phyloP scores from a whole-genome alignment of 1,140 invertebrate species.

The Zaprionus lachaisei region DNA sequence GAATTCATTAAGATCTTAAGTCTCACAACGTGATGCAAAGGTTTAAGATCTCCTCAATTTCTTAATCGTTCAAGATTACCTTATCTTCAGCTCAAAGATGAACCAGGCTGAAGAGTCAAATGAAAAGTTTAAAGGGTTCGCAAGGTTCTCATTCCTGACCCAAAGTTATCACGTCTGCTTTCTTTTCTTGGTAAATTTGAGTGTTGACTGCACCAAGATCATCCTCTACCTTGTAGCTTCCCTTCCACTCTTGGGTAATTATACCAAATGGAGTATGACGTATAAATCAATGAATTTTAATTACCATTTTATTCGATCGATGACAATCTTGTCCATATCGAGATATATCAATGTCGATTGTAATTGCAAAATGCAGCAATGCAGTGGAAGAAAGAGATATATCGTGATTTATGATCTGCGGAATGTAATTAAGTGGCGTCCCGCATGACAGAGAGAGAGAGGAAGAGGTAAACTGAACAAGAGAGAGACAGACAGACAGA shows the following conservation, averaged over 20 bases:
- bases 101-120: background rate
- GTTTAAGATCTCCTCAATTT: background rate
- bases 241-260: background rate
- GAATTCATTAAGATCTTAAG: conserved; percentile 20
- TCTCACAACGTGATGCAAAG: background rate
- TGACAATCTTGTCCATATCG: conserved; percentile 1
- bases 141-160: background rate
- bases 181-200: background rate
- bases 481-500: background rate
- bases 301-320: conserved; percentile 10
- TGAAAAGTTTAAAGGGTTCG: background rate
- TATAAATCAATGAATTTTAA: conserved; percentile 21
- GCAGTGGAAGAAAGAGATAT: conserved; percentile 24
- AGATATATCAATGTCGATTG: conserved; percentile 18
- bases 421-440: conserved; percentile 61
- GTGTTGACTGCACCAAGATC: background rate
- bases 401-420: conserved; percentile 57
- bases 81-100: background rate
- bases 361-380: conserved; percentile 39
- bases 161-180: background rate
- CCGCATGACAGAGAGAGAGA: conserved; percentile 6
- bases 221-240: background rate
- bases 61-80: background rate
- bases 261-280: background rate
- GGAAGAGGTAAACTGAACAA: too few species aligned